Base-by-base conservation (phyloP, 2,888 invertebrate species). In the Uropetala carovei region DNA sequence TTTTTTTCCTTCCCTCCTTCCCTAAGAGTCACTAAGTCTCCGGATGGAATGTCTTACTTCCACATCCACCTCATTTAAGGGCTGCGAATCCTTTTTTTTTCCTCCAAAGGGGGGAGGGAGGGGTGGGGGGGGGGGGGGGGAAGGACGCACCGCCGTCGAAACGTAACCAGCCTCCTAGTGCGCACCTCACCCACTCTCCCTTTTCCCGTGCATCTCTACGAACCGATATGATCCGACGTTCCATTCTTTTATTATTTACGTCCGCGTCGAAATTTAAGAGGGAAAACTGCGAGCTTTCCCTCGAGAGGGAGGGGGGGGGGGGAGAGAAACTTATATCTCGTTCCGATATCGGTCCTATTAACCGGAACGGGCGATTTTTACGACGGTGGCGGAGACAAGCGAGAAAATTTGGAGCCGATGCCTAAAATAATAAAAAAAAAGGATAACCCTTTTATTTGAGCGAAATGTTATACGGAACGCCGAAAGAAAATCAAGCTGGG, bases 31-130 rank as follows among this genome's bases (percentile, higher is more conserved):
- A 75, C 75, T 75, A 75, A 75, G 75, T 75, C 75, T 75, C 75
- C 75, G 75, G 75, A 75, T 68, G 68, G 68, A 68, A 68, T 75
- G 75, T 75, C 75, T 75, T 75, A 27, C 75, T 68, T 68, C n/a
- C 68, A n/a, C 68, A 75, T 75, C 75, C 75, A 75, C 75, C 75
- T 75, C 75, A 75, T 75, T 75, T 75, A 75, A 75, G 75, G 75
- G 27, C 22, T 27, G 22, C 9, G n/a, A 68, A 22, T 27, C 27
- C 75, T 43, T 43, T 75, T n/a, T n/a, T n/a, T n/a, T n/a, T n/a
- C n/a, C n/a, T 75, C 75, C 75, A 27, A 75, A 13, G 75, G 75
- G 22, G 18, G 18, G 18, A 18, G 68, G 68, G 22, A 22, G 75
- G 22, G 18, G 18, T n/a, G 75, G 75, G 22, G 18, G 18, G 18